These are phyloP conservation scores for Parnassius orleans DNA, from an alignment of 2,888 invertebrate species.

Conservation along the genomic window DNA sequence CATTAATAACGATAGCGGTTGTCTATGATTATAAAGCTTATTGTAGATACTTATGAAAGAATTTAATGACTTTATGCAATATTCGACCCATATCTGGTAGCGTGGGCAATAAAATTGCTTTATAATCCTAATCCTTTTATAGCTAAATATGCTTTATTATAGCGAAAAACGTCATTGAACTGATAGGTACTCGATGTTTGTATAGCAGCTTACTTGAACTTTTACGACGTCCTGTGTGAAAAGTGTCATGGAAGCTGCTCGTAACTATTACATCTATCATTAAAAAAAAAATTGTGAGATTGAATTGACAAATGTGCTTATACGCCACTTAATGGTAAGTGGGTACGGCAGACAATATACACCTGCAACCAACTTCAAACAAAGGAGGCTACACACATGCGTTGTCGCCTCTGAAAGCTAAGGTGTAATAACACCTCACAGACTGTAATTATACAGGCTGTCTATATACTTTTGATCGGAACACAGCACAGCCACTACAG, in stretches of 20 bases:
- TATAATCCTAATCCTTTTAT: slow-evolving; percentile 26
- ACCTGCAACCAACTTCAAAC: too few relatives aligned
- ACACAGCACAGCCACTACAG: too few relatives aligned
- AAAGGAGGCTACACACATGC: too few relatives aligned
- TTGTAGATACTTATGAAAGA: slow-evolving; percentile 11
- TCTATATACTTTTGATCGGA: too few relatives aligned
- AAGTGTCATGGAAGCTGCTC: slow-evolving; percentile 2
- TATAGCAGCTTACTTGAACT: slow-evolving; percentile 17
- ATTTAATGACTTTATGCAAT: slow-evolving; percentile 27
- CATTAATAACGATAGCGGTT: slow-evolving; percentile 44
- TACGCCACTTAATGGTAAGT: too few relatives aligned
- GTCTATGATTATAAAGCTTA: slow-evolving; percentile 38
- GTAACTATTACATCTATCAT: slow-evolving; percentile 1
- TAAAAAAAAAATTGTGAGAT: not conserved
- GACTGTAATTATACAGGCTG: too few relatives aligned
- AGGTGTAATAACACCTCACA: too few relatives aligned
- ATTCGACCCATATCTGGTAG: slow-evolving; percentile 23
- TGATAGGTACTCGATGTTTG: slow-evolving; percentile 21
- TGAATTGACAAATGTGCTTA: too few relatives aligned
- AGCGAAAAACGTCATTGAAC: slow-evolving; percentile 24
- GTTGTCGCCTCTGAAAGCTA: too few relatives aligned
- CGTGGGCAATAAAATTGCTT: slow-evolving; percentile 25
- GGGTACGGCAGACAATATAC: too few relatives aligned
- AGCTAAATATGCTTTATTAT: slow-evolving; percentile 20
- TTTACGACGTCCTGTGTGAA: slow-evolving; percentile 15